A percentile compares a stretch with the other conserved stretches of the same genome.
Evolutionary conservation across 2,797 vertebrate species (phyloP).

Genomic region (Lithobates pipiens): DNA sequence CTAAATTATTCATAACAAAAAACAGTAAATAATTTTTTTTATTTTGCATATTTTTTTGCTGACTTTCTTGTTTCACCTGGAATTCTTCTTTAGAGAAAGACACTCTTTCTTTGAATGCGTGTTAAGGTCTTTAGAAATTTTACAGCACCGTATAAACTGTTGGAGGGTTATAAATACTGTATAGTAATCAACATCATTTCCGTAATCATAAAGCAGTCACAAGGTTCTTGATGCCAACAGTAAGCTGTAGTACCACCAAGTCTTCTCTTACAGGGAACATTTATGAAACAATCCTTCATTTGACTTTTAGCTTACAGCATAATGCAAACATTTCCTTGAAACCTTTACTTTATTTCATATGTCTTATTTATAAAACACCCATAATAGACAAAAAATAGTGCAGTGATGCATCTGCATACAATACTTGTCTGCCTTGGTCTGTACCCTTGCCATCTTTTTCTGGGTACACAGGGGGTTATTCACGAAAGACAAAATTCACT

Average conservation of each 20-base stretch:
- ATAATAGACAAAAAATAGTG: constrained; percentile 37
- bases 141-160: neutral
- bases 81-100: neutral
- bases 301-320: neutral
- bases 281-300: neutral
- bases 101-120: neutral
- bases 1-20: too few relatives aligned
- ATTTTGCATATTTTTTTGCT: too few relatives aligned
- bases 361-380: constrained; percentile 20
- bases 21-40: too few relatives aligned
- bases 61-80: neutral
- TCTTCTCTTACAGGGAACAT: neutral
- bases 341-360: constrained; percentile 23
- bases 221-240: neutral
- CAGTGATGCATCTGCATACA: constrained; percentile 17
- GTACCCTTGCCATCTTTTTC: neutral
- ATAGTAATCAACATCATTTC: neutral
- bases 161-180: neutral
- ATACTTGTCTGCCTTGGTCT: neutral
- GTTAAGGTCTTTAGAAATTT: neutral
- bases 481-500: too few relatives aligned
- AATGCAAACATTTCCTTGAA: constrained; percentile 26
- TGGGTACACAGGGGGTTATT: neutral
- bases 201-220: neutral
- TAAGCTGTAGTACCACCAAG: neutral